A percentile compares a stretch with the other conserved stretches of the same genome.
Evolutionary conservation across 2,113 vertebrate genomes (phyloP).

Genomic region (Nymphicus hollandicus): DNA sequence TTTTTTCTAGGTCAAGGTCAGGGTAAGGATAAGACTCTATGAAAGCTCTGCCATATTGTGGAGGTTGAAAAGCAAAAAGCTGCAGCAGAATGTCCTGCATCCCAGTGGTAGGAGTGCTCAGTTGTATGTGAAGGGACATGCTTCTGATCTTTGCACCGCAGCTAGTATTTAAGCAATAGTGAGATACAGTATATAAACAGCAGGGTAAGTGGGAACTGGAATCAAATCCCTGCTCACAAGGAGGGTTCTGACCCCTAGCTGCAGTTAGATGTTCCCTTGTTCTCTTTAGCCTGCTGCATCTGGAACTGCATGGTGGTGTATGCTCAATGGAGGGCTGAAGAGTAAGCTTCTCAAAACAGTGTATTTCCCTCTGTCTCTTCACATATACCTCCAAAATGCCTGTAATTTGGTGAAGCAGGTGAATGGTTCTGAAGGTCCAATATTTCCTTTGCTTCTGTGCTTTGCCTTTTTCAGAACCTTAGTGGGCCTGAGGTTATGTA

Average conservation of each 20-base stretch:
- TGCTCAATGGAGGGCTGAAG: background rate
- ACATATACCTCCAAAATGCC: background rate
- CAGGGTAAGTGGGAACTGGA: background rate
- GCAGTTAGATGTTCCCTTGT: background rate
- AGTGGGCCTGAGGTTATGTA: background rate
- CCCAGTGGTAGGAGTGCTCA: background rate
- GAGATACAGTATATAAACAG: background rate
- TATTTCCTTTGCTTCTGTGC: background rate
- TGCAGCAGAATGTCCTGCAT: background rate
- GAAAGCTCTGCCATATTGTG: background rate
- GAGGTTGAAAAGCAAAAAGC: background rate
- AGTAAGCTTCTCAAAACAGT: background rate
- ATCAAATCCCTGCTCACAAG: background rate
- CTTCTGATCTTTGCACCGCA: background rate
- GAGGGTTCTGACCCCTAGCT: background rate
- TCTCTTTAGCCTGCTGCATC: background rate
- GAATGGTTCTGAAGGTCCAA: background rate
- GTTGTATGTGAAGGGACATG: background rate
- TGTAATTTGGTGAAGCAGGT: background rate
- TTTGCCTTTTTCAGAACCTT: background rate
- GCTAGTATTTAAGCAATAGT: background rate
- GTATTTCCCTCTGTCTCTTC: background rate
- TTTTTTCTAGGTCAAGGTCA: background rate
- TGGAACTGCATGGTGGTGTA: background rate
- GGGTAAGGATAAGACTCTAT: background rate